Conservation (phyloP, 2,113 vertebrate genomes). For the Callorhinus ursinus region DNA sequence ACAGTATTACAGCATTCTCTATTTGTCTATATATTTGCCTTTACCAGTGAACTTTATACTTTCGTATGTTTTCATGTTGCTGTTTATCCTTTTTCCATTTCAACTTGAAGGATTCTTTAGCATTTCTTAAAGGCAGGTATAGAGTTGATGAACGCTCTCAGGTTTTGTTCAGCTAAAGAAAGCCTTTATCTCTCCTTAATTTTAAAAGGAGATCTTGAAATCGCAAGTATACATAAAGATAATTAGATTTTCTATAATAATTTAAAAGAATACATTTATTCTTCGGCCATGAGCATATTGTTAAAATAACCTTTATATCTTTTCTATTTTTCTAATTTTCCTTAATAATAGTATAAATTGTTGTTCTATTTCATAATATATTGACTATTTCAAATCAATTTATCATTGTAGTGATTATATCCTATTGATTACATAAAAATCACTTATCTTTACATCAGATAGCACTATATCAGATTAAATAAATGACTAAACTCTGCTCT, state of each 20-base stretch:
- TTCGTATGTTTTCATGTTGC: neutral
- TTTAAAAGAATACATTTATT: neutral
- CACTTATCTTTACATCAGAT: neutral
- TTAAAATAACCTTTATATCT: neutral
- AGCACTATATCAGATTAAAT: neutral
- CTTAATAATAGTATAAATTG: neutral
- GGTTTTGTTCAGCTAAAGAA: neutral
- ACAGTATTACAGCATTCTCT: neutral
- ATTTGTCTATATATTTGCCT: neutral
- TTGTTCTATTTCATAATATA: neutral
- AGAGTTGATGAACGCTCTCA: neutral
- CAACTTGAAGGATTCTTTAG: neutral
- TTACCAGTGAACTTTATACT: neutral
- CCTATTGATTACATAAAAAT: neutral
- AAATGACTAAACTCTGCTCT: neutral
- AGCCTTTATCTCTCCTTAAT: neutral
- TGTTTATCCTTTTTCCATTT: neutral
- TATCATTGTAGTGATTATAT: neutral
- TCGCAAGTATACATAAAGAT: neutral
- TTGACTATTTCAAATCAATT: neutral
- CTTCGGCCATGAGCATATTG: neutral
- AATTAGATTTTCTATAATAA: neutral
- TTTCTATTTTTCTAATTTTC: neutral
- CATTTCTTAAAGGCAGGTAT: neutral
- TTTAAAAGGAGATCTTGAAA: constrained; percentile 3